Conservation (phyloP, 2,888 invertebrate species). For the Drosophila mercatorum region DNA sequence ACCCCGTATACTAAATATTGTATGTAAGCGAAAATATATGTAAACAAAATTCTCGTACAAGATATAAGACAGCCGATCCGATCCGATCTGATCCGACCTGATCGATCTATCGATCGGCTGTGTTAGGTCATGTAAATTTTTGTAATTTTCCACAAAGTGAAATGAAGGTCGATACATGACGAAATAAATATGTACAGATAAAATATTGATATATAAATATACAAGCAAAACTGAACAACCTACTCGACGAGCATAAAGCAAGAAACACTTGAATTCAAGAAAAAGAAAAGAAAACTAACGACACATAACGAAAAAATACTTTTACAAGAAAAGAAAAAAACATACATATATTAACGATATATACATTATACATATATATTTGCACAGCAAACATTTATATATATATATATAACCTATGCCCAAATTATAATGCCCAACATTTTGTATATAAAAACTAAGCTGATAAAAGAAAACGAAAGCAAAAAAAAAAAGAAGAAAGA, state of each 20-base stretch:
- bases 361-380: conserved; percentile 78
- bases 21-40: conserved; percentile 29
- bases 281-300: conserved; percentile 59
- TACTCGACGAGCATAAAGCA: conserved; percentile 62
- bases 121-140: conserved; percentile 59
- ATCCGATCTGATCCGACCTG: conserved; percentile 14
- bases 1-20: not conserved
- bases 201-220: conserved; percentile 2
- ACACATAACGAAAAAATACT: conserved; percentile 69
- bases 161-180: conserved; percentile 21
- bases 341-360: conserved; percentile 62
- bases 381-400: conserved; percentile 79
- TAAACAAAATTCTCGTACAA: conserved; percentile 60
- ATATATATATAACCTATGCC: conserved; percentile 56
- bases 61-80: conserved; percentile 29
- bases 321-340: conserved; percentile 58
- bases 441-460: conserved; percentile 75
- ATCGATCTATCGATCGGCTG: conserved; percentile 8
- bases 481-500: conserved; percentile 50
- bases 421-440: conserved; percentile 62
- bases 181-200: conserved; percentile 36
- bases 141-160: conserved; percentile 63
- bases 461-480: conserved; percentile 49
- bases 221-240: not conserved
- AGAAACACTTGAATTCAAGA: conserved; percentile 46